A percentile compares a stretch with the other conserved stretches of the same genome.
Evolutionary conservation across 1,140 invertebrate genomes (phyloP).

Genomic region (Venustaconcha ellipsiformis): DNA sequence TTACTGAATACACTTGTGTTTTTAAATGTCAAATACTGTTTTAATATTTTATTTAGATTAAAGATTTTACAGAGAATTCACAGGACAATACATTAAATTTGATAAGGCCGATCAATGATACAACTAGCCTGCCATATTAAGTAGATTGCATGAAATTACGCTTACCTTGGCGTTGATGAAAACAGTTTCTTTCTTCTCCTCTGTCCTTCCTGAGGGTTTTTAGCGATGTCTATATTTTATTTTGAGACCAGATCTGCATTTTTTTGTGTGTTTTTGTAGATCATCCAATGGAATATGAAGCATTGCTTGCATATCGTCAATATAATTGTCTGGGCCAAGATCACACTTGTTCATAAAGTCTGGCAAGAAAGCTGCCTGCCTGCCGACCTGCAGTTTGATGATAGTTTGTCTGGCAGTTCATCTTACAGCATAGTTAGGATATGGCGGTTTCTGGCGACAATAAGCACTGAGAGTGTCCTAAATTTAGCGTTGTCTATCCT

Average conservation of each 20-base stretch:
- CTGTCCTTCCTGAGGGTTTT: conserved; percentile 9
- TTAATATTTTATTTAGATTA: too few relatives aligned
- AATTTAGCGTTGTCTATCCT: not conserved
- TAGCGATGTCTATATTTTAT: not conserved
- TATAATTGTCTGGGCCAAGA: conserved; percentile 12
- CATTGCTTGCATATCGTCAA: not conserved
- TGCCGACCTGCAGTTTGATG: conserved; percentile 1
- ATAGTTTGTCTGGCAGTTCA: conserved; percentile 15
- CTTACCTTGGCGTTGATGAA: not conserved
- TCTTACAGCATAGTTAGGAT: not conserved
- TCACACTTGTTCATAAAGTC: conserved; percentile 14
- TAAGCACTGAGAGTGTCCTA: conserved; percentile 12
- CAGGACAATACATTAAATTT: too few relatives aligned
- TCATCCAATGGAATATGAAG: not conserved
- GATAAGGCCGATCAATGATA: too few relatives aligned
- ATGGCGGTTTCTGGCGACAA: conserved; percentile 15
- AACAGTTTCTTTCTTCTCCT: not conserved
- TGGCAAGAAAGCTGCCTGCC: conserved; percentile 2
- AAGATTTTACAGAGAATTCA: too few relatives aligned
- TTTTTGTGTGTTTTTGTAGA: not conserved
- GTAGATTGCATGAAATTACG: too few relatives aligned
- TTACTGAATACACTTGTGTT: too few relatives aligned
- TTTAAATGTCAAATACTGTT: too few relatives aligned
- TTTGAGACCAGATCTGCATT: not conserved
- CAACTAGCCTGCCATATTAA: too few relatives aligned